A percentile compares a stretch with the other conserved stretches of the same genome.
Evolutionary conservation across 2,113 vertebrate genomes (phyloP).

Genomic region (Porphyrio hochstetteri): DNA sequence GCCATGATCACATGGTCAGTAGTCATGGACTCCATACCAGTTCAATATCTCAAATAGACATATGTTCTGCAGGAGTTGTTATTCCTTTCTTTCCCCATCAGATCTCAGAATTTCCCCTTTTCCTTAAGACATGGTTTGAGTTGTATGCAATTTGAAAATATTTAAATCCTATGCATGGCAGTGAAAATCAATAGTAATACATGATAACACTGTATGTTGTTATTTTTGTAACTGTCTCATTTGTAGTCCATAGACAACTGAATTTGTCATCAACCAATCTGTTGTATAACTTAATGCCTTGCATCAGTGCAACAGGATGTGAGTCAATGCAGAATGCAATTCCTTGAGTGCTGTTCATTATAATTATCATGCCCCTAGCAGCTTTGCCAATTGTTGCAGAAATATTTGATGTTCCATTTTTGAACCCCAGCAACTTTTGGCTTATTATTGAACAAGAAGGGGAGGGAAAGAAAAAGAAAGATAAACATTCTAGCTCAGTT

Average conservation of each 20-base stretch:
- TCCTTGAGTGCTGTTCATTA: not conserved
- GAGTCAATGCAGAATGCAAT: not conserved
- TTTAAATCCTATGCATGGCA: not conserved
- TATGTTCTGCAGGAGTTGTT: rapidly evolving
- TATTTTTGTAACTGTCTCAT: not conserved
- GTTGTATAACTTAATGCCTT: not conserved
- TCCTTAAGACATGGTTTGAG: not conserved
- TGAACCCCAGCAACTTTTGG: not conserved
- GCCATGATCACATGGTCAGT: not conserved
- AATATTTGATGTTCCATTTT: not conserved
- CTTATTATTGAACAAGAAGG: not conserved
- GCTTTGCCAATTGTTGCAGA: not conserved
- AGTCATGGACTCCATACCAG: not conserved
- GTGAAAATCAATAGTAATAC: not conserved
- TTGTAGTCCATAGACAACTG: not conserved
- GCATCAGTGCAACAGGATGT: not conserved
- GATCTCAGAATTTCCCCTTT: not conserved
- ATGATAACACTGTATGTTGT: not conserved
- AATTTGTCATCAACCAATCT: not conserved
- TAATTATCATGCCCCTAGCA: not conserved
- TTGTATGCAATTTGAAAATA: not conserved
- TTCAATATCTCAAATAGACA: not conserved
- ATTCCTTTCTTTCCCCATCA: not conserved
- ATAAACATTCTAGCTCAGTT: not conserved
- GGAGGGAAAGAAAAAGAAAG: not conserved